phyloP scores from a whole-genome alignment of 2,797 vertebrate species.

The Tapirus indicus region DNA sequence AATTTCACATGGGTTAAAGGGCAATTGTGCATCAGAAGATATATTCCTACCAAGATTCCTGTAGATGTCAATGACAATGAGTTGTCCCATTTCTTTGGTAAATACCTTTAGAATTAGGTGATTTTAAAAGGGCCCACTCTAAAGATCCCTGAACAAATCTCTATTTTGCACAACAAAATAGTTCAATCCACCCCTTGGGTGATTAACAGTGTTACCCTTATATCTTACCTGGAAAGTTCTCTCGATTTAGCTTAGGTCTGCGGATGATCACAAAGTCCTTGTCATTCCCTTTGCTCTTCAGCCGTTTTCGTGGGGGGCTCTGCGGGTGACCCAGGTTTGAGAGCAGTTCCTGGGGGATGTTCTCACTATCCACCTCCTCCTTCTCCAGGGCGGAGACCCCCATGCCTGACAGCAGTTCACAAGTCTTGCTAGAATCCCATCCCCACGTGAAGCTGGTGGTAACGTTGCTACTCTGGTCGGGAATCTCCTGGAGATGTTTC shows the following conservation, averaged over 20 bases:
- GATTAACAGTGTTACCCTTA: neutral
- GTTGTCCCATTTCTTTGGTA: slow-evolving; percentile 5
- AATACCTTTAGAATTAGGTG: slow-evolving; percentile 34
- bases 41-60: neutral
- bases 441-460: slow-evolving; percentile 87
- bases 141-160: slow-evolving; percentile 7
- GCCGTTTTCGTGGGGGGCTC: slow-evolving; percentile 90
- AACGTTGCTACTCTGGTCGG: slow-evolving; percentile 87
- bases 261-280: slow-evolving; percentile 91
- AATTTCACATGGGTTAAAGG: slow-evolving; percentile 17
- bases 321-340: slow-evolving; percentile 80
- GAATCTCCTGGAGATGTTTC: slow-evolving; percentile 92
- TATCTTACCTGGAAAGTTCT: slow-evolving; percentile 84
- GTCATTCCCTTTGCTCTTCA: slow-evolving; percentile 89
- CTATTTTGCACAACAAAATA: neutral
- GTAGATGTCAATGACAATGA: neutral
- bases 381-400: slow-evolving; percentile 86
- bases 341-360: slow-evolving; percentile 92
- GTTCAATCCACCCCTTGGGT: neutral
- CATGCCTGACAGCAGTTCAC: slow-evolving; percentile 84
- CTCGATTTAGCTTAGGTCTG: slow-evolving; percentile 88
- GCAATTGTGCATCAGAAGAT: neutral
- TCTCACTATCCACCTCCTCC: slow-evolving; percentile 90
- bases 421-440: slow-evolving; percentile 87
- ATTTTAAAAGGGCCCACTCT: neutral